phyloP scores from a whole-genome alignment of 2,113 vertebrate genomes.

The Vidua chalybeata region DNA sequence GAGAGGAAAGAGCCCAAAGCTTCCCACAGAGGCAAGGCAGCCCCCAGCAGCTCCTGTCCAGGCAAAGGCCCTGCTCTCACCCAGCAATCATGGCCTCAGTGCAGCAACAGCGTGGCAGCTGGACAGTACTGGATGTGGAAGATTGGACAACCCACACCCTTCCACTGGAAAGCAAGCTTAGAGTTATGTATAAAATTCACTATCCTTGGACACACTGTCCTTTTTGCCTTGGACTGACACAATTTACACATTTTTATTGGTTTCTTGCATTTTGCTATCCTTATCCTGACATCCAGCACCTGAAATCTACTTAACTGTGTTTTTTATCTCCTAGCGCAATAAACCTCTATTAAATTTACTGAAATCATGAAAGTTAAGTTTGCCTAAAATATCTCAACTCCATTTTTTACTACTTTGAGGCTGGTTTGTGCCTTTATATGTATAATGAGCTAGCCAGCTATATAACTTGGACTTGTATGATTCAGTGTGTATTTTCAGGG shows the following conservation, averaged over 20 bases:
- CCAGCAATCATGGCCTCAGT: not conserved
- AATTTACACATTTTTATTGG: not conserved
- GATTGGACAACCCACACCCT: not conserved
- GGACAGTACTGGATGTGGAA: not conserved
- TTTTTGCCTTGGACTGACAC: not conserved
- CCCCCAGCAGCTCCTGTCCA: not conserved
- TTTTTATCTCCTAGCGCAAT: not conserved
- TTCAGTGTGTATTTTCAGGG: not conserved
- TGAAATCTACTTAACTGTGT: not conserved
- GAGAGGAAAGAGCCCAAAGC: not conserved
- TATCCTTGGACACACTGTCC: not conserved
- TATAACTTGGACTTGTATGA: not conserved
- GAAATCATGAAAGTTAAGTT: not conserved
- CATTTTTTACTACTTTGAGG: not conserved
- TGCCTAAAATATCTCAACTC: not conserved
- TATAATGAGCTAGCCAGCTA: not conserved
- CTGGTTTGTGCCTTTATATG: not conserved
- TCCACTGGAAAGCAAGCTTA: not conserved
- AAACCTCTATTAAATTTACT: not conserved
- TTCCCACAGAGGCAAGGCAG: not conserved
- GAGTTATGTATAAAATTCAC: not conserved
- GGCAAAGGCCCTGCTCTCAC: not conserved
- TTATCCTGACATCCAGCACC: not conserved
- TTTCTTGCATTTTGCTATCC: not conserved
- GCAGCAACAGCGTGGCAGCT: fast-evolving